Base-by-base conservation (phyloP, 92 coral and sea anemone species). In the Meandrina meandrites region DNA sequence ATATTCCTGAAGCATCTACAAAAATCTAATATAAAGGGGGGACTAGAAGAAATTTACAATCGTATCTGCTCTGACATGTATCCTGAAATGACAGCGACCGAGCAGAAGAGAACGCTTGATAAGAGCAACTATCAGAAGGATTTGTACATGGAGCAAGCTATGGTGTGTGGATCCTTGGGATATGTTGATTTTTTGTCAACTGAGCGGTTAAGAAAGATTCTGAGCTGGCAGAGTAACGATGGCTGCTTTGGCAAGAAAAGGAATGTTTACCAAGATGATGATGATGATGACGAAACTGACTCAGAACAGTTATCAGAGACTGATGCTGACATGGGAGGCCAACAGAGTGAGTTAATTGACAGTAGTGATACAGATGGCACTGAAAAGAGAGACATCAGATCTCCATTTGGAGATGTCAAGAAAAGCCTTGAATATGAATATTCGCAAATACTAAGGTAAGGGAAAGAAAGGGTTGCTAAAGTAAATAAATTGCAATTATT, bases 121-220 rank as follows among this genome's bases (percentile, higher is more conserved):
- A 1, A 60, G 78, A 57, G 51, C 40, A 13, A 32, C 10, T 72
- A 69, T 12, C 80, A 89, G 11, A 81, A 91, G 60, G 98, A 94
- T 62, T 80, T 94, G 86, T 94, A 93, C 89, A 92, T 94, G 98
- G 98, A 94, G 73, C 98, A 94, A 75, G 98, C 94, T 27, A 94
- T 94, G 98, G 98, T 94, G 30, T 94, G 98, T 58, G 96, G 93
- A 5, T 90, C 92, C 47, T 91, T 94, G 94, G 98, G 98, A 3
- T 94, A 88, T 76, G 57, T 74, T 32, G 92, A 91, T 22, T 94
- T 94, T 85, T 87, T 93, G 51, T 89, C 96, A 5, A 45, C 73
- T 21, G 79, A 82, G 57, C 87, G 98, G 50, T 85, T 94, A 10
- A 50, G 83, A 35, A 79, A 22, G 30, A 87, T 94, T 76, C 86